Base-by-base conservation (phyloP, 2,113 vertebrate genomes). In the Galbula dea region DNA sequence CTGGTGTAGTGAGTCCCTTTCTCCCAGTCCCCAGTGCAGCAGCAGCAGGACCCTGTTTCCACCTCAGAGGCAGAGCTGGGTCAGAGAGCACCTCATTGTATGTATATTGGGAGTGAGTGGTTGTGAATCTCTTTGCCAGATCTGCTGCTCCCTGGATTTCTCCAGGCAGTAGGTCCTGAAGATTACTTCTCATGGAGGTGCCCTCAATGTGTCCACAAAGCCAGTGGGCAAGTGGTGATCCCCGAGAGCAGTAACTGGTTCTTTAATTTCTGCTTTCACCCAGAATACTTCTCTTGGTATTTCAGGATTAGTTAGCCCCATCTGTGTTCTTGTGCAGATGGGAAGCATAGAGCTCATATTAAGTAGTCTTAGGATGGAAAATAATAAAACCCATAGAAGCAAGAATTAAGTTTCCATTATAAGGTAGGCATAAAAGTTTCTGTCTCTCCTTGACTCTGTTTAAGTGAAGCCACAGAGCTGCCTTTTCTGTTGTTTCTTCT, bases 211-310 rank as follows among this genome's bases (percentile, higher is more conserved):
- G 4, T 86, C 46, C 1, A 0, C 0, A 0, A 71, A 92, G 32
- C 34, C 79, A 30, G 4, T 46, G 82, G 62, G 41, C n/a, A 16
- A 80, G 30, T 46, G 29, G 37, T 86, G 91, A 90, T 90, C 65
- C 55, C 37, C 0, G 1, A 71, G 75, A 62, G 72, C 79, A 88
- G 49, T 69, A 89, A 34, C 22, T 30, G 23, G 69, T 89, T 54
- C 85, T 89, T 78, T 89, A 86, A 67, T 80, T 63, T 83, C 82
- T 95, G 37, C 86, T 96, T 95, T 88, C 90, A 96, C 68, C 51
- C 59, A 95, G 75, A 86, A n/a, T 77, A 51, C 57, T 93, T 87
- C 27, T 72, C 45, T 68, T 77, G 68, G 63, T 87, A 77, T 96
- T 97, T 86, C 63, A 89, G 81, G 68, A 91, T 89, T 91, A 94